Conservation (phyloP, 2,797 vertebrate species). For the Enteromius radiatus region DNA sequence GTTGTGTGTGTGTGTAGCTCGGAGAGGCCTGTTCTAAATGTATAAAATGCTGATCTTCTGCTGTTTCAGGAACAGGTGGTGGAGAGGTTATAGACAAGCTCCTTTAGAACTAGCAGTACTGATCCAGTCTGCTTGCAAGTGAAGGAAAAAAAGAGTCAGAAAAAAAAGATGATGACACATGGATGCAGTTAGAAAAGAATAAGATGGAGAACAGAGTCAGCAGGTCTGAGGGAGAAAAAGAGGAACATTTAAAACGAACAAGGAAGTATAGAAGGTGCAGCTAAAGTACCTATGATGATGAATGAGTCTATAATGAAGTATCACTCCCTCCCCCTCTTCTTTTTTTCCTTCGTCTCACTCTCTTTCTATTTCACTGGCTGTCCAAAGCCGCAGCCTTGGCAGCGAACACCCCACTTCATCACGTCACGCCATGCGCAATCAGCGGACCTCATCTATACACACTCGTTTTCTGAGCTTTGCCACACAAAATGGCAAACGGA, state of each 20-base stretch:
- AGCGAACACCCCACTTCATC: conserved; percentile 39
- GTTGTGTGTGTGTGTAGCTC: not conserved
- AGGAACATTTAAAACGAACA: conserved; percentile 16
- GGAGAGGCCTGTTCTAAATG: not conserved
- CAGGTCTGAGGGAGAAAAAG: conserved; percentile 47
- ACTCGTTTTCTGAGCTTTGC: conserved; percentile 10
- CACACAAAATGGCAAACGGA: conserved; percentile 24
- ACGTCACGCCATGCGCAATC: conserved; percentile 31
- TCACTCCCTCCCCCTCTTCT: conserved; percentile 67
- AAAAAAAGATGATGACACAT: conserved; percentile 47
- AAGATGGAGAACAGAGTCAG: conserved; percentile 55
- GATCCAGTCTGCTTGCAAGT: conserved; percentile 63
- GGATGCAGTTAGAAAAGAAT: conserved; percentile 42
- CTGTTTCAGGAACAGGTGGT: conserved; percentile 18
- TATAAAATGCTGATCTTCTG: not conserved
- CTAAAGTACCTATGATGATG: conserved; percentile 76
- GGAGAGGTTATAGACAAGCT: not conserved
- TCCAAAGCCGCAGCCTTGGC: conserved; percentile 52
- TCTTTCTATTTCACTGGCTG: conserved; percentile 40
- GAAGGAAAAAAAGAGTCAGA: conserved; percentile 41
- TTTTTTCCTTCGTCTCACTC: conserved; percentile 57
- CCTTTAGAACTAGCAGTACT: not conserved
- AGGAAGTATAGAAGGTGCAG: conserved; percentile 59
- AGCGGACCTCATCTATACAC: conserved; percentile 37
- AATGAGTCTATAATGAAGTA: conserved; percentile 79